Conservation (phyloP, 2,888 invertebrate genomes). For the Nymphalis c-album region DNA sequence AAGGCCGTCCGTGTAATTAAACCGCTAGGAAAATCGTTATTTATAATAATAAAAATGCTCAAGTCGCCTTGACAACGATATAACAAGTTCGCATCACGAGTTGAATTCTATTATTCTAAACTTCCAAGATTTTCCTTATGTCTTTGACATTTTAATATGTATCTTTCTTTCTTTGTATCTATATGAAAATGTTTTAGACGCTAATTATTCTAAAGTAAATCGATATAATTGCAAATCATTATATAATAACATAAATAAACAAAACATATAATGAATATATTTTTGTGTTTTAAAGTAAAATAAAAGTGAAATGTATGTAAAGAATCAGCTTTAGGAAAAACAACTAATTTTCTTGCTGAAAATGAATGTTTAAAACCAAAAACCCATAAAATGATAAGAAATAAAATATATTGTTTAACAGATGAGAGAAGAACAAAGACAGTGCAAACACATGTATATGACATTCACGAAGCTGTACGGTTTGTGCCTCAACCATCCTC, state of each 20-base stretch:
- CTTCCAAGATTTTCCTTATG: no score
- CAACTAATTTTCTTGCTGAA: background rate
- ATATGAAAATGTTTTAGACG: no score
- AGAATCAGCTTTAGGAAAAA: background rate
- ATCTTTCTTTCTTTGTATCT: no score
- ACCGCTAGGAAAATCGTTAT: slow-evolving; percentile 30
- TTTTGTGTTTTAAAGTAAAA: background rate
- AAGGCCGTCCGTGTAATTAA: slow-evolving; percentile 32
- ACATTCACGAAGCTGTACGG: slow-evolving; percentile 51
- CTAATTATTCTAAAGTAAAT: background rate
- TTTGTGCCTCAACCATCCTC: slow-evolving; percentile 50
- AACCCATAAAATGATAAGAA: slow-evolving; percentile 20
- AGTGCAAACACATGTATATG: slow-evolving; percentile 59
- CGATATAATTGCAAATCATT: background rate
- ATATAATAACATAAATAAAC: background rate
- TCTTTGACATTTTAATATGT: no score
- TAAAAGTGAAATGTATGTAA: background rate
- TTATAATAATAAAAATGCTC: slow-evolving; percentile 17
- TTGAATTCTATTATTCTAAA: background rate
- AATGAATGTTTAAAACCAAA: background rate
- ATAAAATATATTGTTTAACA: slow-evolving; percentile 13
- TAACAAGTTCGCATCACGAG: background rate
- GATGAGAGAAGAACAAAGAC: slow-evolving; percentile 55
- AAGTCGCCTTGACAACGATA: slow-evolving; percentile 17
- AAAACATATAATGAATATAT: background rate